Percentiles rank a stretch among this genome's conserved stretches.
phyloP scores from a whole-genome alignment of 2,113 vertebrate species.

The Dipodomys stephensi region DNA sequence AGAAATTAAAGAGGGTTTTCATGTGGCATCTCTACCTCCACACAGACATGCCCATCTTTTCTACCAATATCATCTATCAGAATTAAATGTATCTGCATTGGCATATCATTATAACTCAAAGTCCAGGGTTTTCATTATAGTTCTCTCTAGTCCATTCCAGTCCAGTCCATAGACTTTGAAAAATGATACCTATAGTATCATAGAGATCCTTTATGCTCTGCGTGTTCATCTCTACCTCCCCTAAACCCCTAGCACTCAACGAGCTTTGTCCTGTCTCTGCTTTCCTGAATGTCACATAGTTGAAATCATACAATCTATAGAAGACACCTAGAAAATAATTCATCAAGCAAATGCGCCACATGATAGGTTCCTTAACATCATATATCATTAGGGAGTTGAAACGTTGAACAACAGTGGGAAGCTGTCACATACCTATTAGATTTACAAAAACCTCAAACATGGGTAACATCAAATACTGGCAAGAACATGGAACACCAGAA shows the following conservation, averaged over 20 bases:
- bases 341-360: not conserved
- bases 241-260: not conserved
- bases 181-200: not conserved
- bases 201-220: not conserved
- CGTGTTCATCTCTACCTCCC: not conserved
- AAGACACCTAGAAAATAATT: not conserved
- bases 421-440: not conserved
- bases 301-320: not conserved
- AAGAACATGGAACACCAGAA: not conserved
- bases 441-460: not conserved
- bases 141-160: not conserved
- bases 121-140: not conserved
- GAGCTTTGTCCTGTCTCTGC: not conserved
- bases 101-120: not conserved
- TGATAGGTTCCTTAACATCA: not conserved
- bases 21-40: not conserved
- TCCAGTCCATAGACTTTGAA: not conserved
- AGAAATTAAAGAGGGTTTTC: not conserved
- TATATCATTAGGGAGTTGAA: not conserved
- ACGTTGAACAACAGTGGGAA: not conserved
- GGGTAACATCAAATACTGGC: not conserved
- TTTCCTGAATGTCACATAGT: not conserved
- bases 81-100: not conserved
- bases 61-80: not conserved
- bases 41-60: not conserved